phyloP scores from a whole-genome alignment of 2,888 invertebrate genomes.

The Scaptomyza polygonia region DNA sequence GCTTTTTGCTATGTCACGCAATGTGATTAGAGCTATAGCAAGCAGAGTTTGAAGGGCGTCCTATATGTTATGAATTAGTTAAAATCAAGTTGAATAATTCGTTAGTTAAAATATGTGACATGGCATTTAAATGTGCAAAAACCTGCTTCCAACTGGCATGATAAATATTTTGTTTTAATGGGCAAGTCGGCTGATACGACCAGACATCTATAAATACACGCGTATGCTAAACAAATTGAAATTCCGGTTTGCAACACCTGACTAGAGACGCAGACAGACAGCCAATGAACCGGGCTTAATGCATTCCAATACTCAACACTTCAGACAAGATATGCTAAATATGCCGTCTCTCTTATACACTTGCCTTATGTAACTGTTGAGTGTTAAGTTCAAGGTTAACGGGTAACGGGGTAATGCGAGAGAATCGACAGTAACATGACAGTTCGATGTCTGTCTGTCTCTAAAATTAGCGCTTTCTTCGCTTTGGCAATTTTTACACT shows the following conservation, averaged over 20 bases:
- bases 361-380: conserved; percentile 38
- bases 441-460: conserved; percentile 21
- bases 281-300: conserved; percentile 49
- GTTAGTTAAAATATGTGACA: too few relatives aligned
- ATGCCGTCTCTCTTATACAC: conserved; percentile 8
- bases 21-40: background rate
- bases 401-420: conserved; percentile 1
- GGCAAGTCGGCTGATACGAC: conserved; percentile 63
- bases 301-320: conserved; percentile 32
- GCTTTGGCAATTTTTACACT: conserved; percentile 46
- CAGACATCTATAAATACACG: conserved; percentile 53
- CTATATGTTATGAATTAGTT: too few relatives aligned
- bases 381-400: conserved; percentile 67
- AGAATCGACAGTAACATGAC: conserved; percentile 9
- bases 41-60: background rate
- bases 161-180: conserved; percentile 39
- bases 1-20: background rate
- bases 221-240: conserved; percentile 32
- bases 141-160: conserved; percentile 47
- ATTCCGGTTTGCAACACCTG: conserved; percentile 68
- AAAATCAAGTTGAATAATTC: too few relatives aligned
- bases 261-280: conserved; percentile 38
- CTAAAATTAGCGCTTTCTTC: conserved; percentile 46
- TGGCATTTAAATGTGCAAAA: conserved; percentile 2
- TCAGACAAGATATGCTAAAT: conserved; percentile 55